These are phyloP conservation scores for Galbula dea DNA, from an alignment of 2,113 vertebrate genomes.

Conservation along the genomic window DNA sequence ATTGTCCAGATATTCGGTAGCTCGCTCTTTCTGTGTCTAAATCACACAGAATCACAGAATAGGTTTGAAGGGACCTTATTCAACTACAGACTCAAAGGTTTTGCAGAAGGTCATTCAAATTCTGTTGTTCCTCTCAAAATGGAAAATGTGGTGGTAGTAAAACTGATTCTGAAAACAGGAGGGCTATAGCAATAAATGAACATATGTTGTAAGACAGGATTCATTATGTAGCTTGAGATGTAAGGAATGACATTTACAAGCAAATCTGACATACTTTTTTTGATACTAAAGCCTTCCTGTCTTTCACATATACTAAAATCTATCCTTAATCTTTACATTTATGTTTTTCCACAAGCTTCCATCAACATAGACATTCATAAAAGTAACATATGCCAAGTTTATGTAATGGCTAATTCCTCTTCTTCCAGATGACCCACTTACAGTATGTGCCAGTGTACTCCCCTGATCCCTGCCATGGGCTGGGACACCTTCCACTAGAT, in stretches of 20 bases:
- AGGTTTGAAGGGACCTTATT: too few relatives aligned
- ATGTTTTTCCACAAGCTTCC: not conserved
- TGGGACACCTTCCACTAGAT: not conserved
- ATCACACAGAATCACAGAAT: too few relatives aligned
- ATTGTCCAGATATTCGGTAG: not conserved
- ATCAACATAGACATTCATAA: constrained; percentile 1
- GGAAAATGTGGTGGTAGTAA: not conserved
- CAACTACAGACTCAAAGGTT: not conserved
- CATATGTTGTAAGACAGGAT: not conserved
- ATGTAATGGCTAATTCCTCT: constrained; percentile 31
- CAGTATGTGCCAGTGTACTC: not conserved
- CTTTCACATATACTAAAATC: not conserved
- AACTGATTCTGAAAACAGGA: not conserved
- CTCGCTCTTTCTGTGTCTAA: too few relatives aligned
- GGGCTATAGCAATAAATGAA: not conserved
- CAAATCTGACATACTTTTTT: not conserved
- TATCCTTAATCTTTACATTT: not conserved
- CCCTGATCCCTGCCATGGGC: not conserved
- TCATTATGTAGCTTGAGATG: not conserved
- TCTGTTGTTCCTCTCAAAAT: not conserved
- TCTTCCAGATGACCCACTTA: constrained; percentile 30
- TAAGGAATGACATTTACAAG: not conserved
- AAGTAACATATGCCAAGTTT: constrained; percentile 37
- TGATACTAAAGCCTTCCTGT: not conserved
- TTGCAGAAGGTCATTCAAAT: not conserved